These are phyloP conservation scores for Andrena flavipes DNA, from an alignment of 2,888 invertebrate genomes.

Conservation along the genomic window DNA sequence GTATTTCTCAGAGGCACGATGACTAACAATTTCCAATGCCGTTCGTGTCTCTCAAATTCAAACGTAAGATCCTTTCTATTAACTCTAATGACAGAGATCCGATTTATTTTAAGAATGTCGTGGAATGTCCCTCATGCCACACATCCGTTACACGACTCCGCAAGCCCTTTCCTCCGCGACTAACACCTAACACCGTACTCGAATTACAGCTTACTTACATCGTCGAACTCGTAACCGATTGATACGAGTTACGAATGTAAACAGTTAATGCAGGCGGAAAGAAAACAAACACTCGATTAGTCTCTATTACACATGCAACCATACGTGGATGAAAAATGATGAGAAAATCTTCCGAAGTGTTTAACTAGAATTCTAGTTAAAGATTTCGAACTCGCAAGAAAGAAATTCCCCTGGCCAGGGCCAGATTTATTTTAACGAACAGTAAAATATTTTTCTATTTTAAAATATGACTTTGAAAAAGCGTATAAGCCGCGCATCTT, in stretches of 20 bases:
- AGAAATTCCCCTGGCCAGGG: too few species aligned
- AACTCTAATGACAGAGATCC: constrained; percentile 42
- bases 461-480: too few species aligned
- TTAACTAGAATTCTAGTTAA: not conserved
- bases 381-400: not conserved
- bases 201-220: constrained; percentile 26
- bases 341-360: too few species aligned
- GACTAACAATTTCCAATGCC: not conserved
- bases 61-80: constrained; percentile 14
- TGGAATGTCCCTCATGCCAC: constrained; percentile 34
- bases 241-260: not conserved
- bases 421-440: too few species aligned
- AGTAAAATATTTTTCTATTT: too few species aligned
- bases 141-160: constrained; percentile 41
- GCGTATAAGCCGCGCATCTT: too few species aligned
- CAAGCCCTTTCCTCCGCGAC: constrained; percentile 18
- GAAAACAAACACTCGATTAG: too few species aligned
- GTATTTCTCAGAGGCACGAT: not conserved
- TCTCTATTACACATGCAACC: too few species aligned
- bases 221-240: not conserved
- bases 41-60: not conserved
- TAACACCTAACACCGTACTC: constrained; percentile 5
- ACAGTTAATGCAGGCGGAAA: not conserved
- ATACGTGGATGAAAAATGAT: too few species aligned
- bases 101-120: constrained; percentile 63